Base-by-base conservation (phyloP, 2,797 vertebrate species). In the Cossypha caffra region DNA sequence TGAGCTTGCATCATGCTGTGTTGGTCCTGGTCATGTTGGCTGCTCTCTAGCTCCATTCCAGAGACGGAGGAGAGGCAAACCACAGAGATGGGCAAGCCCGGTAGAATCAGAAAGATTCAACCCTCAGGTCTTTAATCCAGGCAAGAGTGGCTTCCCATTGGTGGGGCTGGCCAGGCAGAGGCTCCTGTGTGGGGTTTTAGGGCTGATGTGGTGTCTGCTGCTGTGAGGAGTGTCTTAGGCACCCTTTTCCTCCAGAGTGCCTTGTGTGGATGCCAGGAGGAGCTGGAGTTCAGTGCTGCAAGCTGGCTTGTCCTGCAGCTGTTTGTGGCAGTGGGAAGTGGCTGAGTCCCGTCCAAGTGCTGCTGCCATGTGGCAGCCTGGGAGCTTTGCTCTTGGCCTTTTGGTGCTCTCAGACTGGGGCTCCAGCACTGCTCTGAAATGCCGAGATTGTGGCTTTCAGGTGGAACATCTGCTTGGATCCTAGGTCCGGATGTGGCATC, bases 141-240 rank as follows among this genome's bases (percentile, higher is more conserved):
- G 19, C 28, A 6, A 24, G 31, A 19, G 31, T 89, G 35, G 40
- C 45, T 73, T 69, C 61, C 0, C 0, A 0, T 35, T 0, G 8
- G 8, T 2, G 1, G 20, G 35, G 20, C 66, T 18, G 19, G 55
- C 37, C n/a, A 45, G 29, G 13, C 19, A 57, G 51, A 58, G 33
- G 43, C 45, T 75, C 33, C 68, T 50, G 13, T 0, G 0, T 1
- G 3, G 18, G 10, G 1, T 33, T 23, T 48, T 2, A 37, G 43
- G 50, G 40, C 35, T 59, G 33, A 2, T 0, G 3, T 25, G n/a
- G 63, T n/a, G 31, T 4, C 29, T 42, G 31, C 5, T 45, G 17
- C 40, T 9, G 11, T 8, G 5, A 17, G n/a, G 63, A 50, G 43
- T 1, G 7, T 40, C 16, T 5, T 16, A 4, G 4, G 29, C 59